Conservation (phyloP, 2,113 vertebrate genomes). For the Lepisosteus osseus region DNA sequence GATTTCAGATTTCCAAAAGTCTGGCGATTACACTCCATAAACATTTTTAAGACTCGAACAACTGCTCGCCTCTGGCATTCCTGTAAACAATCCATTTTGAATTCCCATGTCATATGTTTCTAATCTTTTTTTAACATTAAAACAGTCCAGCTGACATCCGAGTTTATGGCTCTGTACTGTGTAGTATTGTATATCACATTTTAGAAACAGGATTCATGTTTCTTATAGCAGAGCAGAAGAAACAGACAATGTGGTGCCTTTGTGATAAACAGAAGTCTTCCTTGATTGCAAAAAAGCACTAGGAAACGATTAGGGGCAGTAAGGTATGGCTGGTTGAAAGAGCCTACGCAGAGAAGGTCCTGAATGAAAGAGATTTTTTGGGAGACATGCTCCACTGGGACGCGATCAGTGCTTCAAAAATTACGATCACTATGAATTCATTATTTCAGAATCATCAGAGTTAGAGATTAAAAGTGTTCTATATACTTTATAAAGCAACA, state of each 20-base stretch:
- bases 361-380: background rate
- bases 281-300: background rate
- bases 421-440: background rate
- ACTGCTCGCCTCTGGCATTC: slow-evolving; percentile 34
- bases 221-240: slow-evolving; percentile 4
- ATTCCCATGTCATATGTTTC: slow-evolving; percentile 8
- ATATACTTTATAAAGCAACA: slow-evolving; percentile 1
- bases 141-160: no score
- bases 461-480: background rate
- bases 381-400: slow-evolving; percentile 4
- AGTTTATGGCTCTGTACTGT: no score
- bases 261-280: slow-evolving; percentile 4
- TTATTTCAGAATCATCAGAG: background rate
- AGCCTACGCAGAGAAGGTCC: background rate
- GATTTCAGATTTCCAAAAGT: slow-evolving; percentile 44
- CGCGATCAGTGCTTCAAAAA: slow-evolving; percentile 4
- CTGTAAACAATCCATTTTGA: slow-evolving; percentile 30
- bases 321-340: background rate
- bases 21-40: slow-evolving; percentile 30
- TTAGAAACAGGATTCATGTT: background rate
- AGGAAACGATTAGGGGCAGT: background rate
- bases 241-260: slow-evolving; percentile 4
- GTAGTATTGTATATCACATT: background rate
- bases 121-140: background rate
- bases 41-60: slow-evolving; percentile 32